These are phyloP conservation scores for Syngnathus floridae DNA, from an alignment of 2,113 vertebrate genomes.

Conservation along the genomic window DNA sequence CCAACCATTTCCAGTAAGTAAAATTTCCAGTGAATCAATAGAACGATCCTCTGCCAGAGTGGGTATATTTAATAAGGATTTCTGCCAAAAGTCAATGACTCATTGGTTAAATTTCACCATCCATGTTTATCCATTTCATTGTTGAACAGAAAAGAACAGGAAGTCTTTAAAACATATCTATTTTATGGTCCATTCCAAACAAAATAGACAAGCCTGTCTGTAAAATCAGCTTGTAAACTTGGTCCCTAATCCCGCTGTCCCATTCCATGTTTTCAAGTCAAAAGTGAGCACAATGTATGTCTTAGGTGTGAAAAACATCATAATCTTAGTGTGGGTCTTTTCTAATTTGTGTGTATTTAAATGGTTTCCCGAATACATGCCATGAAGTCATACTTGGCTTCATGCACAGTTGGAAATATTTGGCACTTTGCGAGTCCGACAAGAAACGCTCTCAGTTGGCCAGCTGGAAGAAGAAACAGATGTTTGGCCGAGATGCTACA, in stretches of 20 bases:
- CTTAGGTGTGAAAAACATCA: conserved; percentile 15
- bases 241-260: conserved; percentile 7
- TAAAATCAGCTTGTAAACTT: conserved; percentile 5
- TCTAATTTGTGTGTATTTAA: conserved; percentile 26
- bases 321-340: conserved; percentile 33
- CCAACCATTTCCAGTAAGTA: conserved; percentile 46
- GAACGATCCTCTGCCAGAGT: conserved; percentile 29
- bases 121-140: conserved; percentile 12
- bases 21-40: conserved; percentile 34
- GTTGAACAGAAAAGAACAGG: conserved; percentile 21
- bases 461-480: conserved; percentile 29
- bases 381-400: conserved; percentile 28
- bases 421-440: conserved; percentile 18
- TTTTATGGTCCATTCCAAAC: conserved; percentile 18
- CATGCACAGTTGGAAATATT: conserved; percentile 23
- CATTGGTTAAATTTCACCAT: conserved; percentile 9
- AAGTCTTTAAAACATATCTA: conserved; percentile 22
- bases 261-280: conserved; percentile 15
- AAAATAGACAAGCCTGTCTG: conserved; percentile 15
- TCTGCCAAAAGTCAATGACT: conserved; percentile 25
- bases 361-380: conserved; percentile 13
- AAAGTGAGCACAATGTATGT: conserved; percentile 21
- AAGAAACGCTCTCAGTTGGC: conserved; percentile 19
- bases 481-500: conserved; percentile 6
- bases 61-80: conserved; percentile 38